Evolutionary conservation across 1,140 invertebrate species (phyloP), one percentile per base, ranked within the genome.

Genomic region (Pachyrhynchus sulphureomaculatus): DNA sequence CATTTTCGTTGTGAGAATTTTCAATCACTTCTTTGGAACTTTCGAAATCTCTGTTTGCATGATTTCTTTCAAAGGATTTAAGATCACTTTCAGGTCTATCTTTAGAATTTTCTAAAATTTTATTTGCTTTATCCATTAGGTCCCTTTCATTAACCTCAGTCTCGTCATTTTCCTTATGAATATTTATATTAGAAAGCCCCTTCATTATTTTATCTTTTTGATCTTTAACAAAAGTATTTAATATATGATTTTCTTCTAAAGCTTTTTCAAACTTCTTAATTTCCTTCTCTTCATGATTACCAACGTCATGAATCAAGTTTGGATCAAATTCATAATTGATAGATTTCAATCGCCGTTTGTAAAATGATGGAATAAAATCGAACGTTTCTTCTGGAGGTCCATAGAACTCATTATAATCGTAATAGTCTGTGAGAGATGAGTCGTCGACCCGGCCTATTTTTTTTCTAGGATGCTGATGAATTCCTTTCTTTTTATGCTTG

Each of bases 291-390:
- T 37, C 17, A 15, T 33, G 18, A 17, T 26, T 51, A 10, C 26
- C 59, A 23, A 62, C n/a, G 17, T 54, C 59, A 2, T 23, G 24
- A 33, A 54, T 47, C 1, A 47, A 24, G 17, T 33, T 17, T 13
- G 49, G 59, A 54, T 54, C 51, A 13, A 20, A 62, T 6, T 62
- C 59, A 32, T 59, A 63, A 4, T 63, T 42, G 2, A 55, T 26
- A 13, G 49, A 48, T 45, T 66, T 63, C 15, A 66, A 39, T 20
- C 34, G 26, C 33, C 64, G 52, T 26, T 20, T 10, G 9, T 44
- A 2, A 17, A 17, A 57, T 10, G 61, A 33, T 8, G 61, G 61
- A 20, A 63, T 44, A 34, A 47, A 57, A 29, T 63, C 54, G n/a
- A 56, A 45, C 2, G 17, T 33, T 5, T 49, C 41, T 2, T 47